phyloP scores from a whole-genome alignment of 35 echinoderm and acorn worm species.

The Heliocidaris erythrogramma region DNA sequence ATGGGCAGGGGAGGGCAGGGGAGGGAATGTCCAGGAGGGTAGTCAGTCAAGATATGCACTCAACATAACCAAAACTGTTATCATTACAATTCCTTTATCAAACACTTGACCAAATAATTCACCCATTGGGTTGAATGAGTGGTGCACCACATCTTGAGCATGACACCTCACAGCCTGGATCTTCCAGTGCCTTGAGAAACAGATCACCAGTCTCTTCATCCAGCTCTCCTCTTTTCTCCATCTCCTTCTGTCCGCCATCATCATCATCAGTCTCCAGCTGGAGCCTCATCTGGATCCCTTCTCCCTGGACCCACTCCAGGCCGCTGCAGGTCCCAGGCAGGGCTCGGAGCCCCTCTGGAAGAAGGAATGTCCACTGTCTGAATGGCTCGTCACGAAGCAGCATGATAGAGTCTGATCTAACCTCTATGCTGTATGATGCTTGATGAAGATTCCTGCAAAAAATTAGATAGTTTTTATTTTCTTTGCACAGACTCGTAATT shows the following conservation, averaged over 20 bases:
- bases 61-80: too few relatives aligned
- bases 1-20: too few relatives aligned
- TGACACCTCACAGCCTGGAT: neutral
- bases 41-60: too few relatives aligned
- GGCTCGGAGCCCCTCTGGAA: neutral
- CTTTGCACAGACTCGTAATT: neutral
- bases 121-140: neutral
- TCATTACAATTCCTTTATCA: too few relatives aligned
- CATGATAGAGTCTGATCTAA: neutral
- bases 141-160: conserved; percentile 33
- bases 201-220: conserved; percentile 39
- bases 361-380: neutral
- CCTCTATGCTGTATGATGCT: neutral
- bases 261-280: conserved; percentile 40
- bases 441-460: neutral
- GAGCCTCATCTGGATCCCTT: conserved; percentile 66
- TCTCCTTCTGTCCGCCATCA: neutral
- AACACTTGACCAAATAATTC: neutral
- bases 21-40: too few relatives aligned
- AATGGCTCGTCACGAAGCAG: neutral
- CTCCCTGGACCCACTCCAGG: conserved; percentile 54
- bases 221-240: neutral
- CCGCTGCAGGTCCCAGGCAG: conserved; percentile 58
- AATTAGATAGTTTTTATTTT: neutral
- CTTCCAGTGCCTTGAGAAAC: neutral